These are phyloP conservation scores for Drosophila truncata DNA, from an alignment of 1,140 invertebrate species.

Conservation along the genomic window DNA sequence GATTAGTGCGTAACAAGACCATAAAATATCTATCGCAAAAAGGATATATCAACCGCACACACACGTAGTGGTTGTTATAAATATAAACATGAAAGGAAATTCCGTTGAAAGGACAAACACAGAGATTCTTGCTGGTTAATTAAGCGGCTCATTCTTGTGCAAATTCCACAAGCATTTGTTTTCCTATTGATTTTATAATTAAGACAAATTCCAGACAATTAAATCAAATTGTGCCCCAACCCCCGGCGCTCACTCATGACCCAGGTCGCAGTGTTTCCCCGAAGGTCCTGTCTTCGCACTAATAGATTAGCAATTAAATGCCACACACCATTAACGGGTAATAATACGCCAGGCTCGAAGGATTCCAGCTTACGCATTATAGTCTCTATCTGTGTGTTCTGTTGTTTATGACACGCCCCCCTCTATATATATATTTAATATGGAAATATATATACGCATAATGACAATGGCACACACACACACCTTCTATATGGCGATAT, in stretches of 20 bases:
- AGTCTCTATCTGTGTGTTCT: conserved; percentile 38
- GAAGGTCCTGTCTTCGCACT: conserved; percentile 40
- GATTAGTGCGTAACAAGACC: conserved; percentile 21
- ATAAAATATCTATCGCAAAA: conserved; percentile 12
- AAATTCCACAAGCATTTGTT: conserved; percentile 36
- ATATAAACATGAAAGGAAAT: conserved; percentile 30
- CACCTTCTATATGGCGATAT: conserved; percentile 7
- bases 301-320: conserved; percentile 81
- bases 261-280: conserved; percentile 9
- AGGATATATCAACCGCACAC: conserved; percentile 22
- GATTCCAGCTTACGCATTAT: conserved; percentile 3
- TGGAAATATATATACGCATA: conserved; percentile 40
- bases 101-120: conserved; percentile 33
- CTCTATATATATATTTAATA: conserved; percentile 2
- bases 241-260: conserved; percentile 25
- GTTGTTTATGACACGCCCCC: conserved; percentile 64
- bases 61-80: conserved; percentile 6
- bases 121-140: conserved; percentile 33
- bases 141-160: conserved; percentile 49
- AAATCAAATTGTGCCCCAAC: conserved; percentile 42
- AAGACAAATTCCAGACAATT: conserved; percentile 63
- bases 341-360: conserved; percentile 55
- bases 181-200: conserved; percentile 64
- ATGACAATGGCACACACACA: conserved; percentile 51
- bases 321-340: conserved; percentile 77